phyloP scores from a whole-genome alignment of 2,888 invertebrate species.

The Exocentrus adspersus region DNA sequence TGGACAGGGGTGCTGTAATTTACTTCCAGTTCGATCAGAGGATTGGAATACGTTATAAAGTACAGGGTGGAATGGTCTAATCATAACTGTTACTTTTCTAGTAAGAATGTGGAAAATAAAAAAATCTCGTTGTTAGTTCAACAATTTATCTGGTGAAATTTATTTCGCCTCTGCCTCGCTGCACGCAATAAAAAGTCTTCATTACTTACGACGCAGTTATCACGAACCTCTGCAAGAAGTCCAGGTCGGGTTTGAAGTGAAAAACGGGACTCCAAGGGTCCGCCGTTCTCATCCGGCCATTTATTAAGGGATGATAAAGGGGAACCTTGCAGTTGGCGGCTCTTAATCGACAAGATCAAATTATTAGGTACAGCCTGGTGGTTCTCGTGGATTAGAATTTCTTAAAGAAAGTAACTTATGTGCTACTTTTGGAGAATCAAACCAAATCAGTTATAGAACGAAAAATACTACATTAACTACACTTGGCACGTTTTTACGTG shows the following conservation, averaged over 20 bases:
- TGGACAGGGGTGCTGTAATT: slow-evolving; percentile 1
- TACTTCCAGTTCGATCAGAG: neutral
- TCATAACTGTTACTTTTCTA: too few relatives aligned
- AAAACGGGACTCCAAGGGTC: slow-evolving; percentile 6
- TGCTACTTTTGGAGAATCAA: too few relatives aligned
- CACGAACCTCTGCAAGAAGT: neutral
- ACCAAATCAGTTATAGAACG: too few relatives aligned
- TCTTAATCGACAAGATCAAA: neutral
- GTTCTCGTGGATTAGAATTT: too few relatives aligned
- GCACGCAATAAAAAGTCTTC: slow-evolving; percentile 4
- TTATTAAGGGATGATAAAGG: neutral
- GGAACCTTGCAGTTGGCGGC: neutral
- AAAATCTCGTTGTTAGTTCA: too few relatives aligned
- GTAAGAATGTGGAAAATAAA: too few relatives aligned
- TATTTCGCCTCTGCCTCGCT: too few relatives aligned
- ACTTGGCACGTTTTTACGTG: too few relatives aligned
- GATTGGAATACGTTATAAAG: neutral
- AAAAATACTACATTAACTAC: too few relatives aligned
- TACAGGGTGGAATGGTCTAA: too few relatives aligned
- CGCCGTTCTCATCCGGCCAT: neutral
- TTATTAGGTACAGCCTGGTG: neutral
- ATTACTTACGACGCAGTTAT: slow-evolving; percentile 1
- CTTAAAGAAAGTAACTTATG: too few relatives aligned
- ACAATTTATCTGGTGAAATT: neutral
- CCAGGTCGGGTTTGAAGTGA: neutral